phyloP scores from a whole-genome alignment of 2,113 vertebrate genomes.

The Nesogale talazaci region DNA sequence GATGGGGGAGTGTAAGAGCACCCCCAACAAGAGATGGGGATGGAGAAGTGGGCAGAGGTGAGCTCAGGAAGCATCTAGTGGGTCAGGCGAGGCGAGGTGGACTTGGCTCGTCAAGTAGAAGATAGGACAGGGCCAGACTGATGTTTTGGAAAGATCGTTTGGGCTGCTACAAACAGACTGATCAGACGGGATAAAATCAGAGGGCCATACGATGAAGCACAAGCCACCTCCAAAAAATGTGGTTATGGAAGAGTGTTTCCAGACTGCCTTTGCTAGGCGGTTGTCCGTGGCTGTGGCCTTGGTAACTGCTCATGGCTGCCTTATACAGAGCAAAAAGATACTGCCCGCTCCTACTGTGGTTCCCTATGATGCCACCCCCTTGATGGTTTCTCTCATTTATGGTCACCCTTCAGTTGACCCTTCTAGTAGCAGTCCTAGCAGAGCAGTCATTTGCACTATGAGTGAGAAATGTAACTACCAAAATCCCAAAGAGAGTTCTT shows the following conservation, averaged over 20 bases:
- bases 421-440: background rate
- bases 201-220: background rate
- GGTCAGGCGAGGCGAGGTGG: background rate
- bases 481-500: background rate
- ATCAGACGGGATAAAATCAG: background rate
- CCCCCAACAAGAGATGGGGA: background rate
- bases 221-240: background rate
- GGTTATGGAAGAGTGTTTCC: background rate
- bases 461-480: constrained; percentile 5
- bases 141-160: background rate
- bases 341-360: background rate
- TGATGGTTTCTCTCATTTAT: background rate
- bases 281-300: background rate
- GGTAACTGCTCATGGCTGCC: background rate
- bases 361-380: background rate
- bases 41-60: background rate
- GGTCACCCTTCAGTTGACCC: background rate
- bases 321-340: background rate
- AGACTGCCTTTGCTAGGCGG: background rate
- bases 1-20: background rate
- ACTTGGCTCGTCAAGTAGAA: background rate
- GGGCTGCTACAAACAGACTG: background rate
- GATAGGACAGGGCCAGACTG: background rate
- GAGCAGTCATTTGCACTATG: background rate
- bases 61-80: background rate